Evolutionary conservation across 2,113 vertebrate species (phyloP).

Genomic region (Mobula birostris): DNA sequence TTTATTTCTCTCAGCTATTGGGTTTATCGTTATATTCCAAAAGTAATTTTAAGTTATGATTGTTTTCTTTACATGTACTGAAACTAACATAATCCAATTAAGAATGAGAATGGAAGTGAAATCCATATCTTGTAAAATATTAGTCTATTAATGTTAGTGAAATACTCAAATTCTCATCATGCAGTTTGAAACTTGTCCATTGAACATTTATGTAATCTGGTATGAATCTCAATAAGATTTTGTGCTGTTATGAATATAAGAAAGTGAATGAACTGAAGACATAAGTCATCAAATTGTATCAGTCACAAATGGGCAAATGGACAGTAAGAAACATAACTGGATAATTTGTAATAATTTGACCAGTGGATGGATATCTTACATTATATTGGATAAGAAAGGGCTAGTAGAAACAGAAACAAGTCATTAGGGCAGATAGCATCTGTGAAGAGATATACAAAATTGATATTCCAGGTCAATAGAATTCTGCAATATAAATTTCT

Average conservation of each 20-base stretch:
- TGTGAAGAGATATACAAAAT: too few species aligned
- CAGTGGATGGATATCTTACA: not conserved
- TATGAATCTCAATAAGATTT: not conserved
- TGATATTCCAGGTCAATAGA: too few species aligned
- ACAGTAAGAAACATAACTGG: not conserved
- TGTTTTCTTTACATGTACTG: not conserved
- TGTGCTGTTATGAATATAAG: not conserved
- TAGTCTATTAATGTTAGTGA: not conserved
- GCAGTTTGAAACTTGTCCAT: not conserved
- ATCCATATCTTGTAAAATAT: not conserved
- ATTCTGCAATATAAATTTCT: not conserved
- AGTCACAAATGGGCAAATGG: not conserved
- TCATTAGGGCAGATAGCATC: too few species aligned
- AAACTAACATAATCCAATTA: not conserved
- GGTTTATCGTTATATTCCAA: not conserved
- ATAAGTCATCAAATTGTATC: not conserved
- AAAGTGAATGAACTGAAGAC: not conserved
- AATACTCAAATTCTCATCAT: not conserved
- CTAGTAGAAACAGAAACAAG: too few species aligned
- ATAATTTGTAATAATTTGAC: not conserved
- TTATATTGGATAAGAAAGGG: not conserved
- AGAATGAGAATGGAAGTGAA: not conserved
- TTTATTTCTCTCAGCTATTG: not conserved
- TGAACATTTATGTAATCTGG: not conserved
- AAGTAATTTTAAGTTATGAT: constrained; percentile 12